Base-by-base conservation (phyloP, 2,113 vertebrate genomes). In the Centropus unirufus region DNA sequence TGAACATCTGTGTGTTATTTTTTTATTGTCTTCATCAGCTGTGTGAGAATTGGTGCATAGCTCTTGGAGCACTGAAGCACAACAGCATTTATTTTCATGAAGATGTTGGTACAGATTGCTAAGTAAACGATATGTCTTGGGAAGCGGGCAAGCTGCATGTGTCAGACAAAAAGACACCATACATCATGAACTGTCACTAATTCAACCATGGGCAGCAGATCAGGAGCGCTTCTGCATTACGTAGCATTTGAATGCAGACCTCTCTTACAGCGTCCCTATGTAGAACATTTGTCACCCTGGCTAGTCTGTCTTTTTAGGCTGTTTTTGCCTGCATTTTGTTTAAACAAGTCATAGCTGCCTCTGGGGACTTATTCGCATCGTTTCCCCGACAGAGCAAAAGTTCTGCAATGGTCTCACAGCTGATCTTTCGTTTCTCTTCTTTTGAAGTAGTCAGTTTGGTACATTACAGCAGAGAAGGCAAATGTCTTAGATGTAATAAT, bases 331-430 rank as follows among this genome's bases (percentile, higher is more conserved):
- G 30, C 39, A 8, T 78, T 1, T 15, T 89, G 2, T 39, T 51
- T 32, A 47, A 81, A 26, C 57, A 78, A 84, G 54, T 89, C 26
- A 42, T 17, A 72, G 13, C 69, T 64, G 52, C 78, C 34, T 49
- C 26, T 30, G 26, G 36, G 44, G n/a, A 47, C 19, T 82, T 46
- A 3, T 0, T 59, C 40, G 6, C 3, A 18, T 36, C 0, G 2
- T 77, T 77, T 68, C 27, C 15, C 44, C 77, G 61, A 58, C 32
- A 44, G 55, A 72, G 47, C 42, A 34, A 39, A 83, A 76, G 44
- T 32, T 77, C 19, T 55, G 39, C 42, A 47, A 16, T 21, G 14
- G 23, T 63, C 40, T 75, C 0, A 24, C 14, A 59, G 39, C 47
- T 68, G 40, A 52, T 82, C 17, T 30, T 57, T 63, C 39, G 64